These are phyloP conservation scores for Euphonia xanthogaster DNA, from an alignment of 2,797 vertebrate genomes.

Conservation along the genomic window DNA sequence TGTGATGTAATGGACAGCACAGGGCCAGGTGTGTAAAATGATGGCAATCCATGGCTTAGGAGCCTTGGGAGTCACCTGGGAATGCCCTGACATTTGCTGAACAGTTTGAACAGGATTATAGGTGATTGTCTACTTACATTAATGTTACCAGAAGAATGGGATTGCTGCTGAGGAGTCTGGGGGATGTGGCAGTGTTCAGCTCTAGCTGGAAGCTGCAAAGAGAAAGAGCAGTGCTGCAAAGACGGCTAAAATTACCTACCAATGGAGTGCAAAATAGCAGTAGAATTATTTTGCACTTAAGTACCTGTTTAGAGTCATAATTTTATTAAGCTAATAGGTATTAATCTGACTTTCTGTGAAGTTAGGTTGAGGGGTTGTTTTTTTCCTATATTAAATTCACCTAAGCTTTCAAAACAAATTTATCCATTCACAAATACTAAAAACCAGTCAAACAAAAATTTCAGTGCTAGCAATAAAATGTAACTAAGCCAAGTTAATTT, in stretches of 20 bases:
- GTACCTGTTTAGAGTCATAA: background rate
- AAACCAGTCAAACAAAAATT: background rate
- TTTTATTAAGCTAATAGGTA: background rate
- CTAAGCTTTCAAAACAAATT: background rate
- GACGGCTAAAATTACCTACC: background rate
- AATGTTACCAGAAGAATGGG: background rate
- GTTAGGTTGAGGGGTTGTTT: fast-evolving
- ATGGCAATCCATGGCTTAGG: background rate
- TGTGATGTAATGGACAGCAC: background rate
- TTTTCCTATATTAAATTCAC: background rate
- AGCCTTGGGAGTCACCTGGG: background rate
- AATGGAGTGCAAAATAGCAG: background rate
- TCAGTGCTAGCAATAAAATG: background rate
- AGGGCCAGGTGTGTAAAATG: background rate
- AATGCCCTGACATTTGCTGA: background rate
- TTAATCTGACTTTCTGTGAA: background rate
- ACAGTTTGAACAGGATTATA: background rate
- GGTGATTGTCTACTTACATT: background rate
- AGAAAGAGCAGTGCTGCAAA: background rate
- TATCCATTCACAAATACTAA: background rate
- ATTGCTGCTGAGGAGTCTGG: background rate
- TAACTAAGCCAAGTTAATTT: background rate
- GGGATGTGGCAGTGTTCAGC: background rate
- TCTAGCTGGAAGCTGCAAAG: background rate
- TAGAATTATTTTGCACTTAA: background rate